Conservation (phyloP, 2,888 invertebrate genomes). For the Clanis bilineata region DNA sequence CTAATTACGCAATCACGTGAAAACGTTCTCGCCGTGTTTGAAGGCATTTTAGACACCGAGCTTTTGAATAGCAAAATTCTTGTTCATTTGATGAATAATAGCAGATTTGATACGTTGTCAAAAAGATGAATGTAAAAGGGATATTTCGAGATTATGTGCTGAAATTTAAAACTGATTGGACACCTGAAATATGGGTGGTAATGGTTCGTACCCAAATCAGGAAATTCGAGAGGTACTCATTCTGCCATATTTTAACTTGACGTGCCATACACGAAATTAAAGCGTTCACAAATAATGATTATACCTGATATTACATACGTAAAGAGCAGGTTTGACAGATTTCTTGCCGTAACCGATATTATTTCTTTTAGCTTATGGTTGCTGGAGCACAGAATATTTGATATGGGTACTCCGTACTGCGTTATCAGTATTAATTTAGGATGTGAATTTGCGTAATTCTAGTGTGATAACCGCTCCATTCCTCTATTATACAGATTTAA, state of each 20-base stretch:
- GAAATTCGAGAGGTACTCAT: not conserved
- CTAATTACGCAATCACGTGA: too few relatives aligned
- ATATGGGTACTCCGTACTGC: too few relatives aligned
- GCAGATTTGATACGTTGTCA: not conserved
- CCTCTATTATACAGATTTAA: too few relatives aligned
- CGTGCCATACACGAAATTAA: not conserved
- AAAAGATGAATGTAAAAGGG: not conserved
- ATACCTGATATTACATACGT: not conserved
- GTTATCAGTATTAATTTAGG: too few relatives aligned
- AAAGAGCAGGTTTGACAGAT: not conserved
- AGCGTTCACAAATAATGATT: not conserved
- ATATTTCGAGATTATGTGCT: not conserved
- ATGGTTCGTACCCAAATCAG: not conserved
- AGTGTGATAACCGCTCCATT: too few relatives aligned
- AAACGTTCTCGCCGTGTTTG: too few relatives aligned
- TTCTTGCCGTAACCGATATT: not conserved
- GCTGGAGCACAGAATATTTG: too few relatives aligned
- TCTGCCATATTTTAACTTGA: not conserved
- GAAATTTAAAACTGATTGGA: not conserved
- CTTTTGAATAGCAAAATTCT: not conserved
- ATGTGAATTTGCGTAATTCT: too few relatives aligned
- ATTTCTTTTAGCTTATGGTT: too few relatives aligned
- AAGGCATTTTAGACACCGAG: not conserved
- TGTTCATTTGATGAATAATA: not conserved
- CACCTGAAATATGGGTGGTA: constrained; percentile 5